A percentile compares a stretch with the other conserved stretches of the same genome.
Conservation (phyloP, 2,888 invertebrate species). For the Andrena trimmerana region DNA sequence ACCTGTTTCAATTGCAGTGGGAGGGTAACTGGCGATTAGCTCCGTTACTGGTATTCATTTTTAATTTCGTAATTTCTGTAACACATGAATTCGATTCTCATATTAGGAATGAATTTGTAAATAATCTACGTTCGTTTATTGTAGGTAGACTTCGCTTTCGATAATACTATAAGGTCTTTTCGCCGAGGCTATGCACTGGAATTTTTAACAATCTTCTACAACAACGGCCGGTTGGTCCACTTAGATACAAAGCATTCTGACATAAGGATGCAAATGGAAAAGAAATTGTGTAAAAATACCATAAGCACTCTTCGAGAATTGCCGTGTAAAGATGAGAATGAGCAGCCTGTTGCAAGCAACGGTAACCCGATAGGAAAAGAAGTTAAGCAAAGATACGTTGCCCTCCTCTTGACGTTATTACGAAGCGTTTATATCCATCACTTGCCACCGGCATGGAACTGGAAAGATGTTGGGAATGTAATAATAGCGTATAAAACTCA, state of each 20-base stretch:
- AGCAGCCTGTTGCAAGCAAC: conserved; percentile 37
- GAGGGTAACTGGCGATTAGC: conserved; percentile 88
- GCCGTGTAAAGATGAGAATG: conserved; percentile 80
- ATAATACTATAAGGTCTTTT: conserved; percentile 88
- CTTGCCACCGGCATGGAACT: conserved; percentile 81
- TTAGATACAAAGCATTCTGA: conserved; percentile 82
- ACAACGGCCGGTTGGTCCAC: conserved; percentile 87
- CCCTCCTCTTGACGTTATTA: conserved; percentile 86
- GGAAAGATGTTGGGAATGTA: conserved; percentile 82
- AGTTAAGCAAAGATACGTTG: conserved; percentile 87
- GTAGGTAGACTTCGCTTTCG: conserved; percentile 87
- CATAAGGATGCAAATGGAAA: conserved; percentile 85
- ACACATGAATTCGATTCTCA: neutral
- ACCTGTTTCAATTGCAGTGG: conserved; percentile 89
- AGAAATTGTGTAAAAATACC: conserved; percentile 85
- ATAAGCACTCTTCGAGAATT: conserved; percentile 83
- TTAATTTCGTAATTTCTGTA: neutral
- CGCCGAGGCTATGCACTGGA: conserved; percentile 90
- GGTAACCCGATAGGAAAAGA: conserved; percentile 69
- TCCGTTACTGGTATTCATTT: conserved; percentile 85
- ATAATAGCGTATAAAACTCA: conserved; percentile 83
- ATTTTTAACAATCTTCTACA: conserved; percentile 88
- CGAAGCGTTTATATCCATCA: conserved; percentile 82
- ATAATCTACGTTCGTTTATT: conserved; percentile 20
- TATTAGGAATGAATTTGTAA: neutral